Evolutionary conservation across 2,113 vertebrate genomes (phyloP).

Genomic region (Ardeotis arabs): DNA sequence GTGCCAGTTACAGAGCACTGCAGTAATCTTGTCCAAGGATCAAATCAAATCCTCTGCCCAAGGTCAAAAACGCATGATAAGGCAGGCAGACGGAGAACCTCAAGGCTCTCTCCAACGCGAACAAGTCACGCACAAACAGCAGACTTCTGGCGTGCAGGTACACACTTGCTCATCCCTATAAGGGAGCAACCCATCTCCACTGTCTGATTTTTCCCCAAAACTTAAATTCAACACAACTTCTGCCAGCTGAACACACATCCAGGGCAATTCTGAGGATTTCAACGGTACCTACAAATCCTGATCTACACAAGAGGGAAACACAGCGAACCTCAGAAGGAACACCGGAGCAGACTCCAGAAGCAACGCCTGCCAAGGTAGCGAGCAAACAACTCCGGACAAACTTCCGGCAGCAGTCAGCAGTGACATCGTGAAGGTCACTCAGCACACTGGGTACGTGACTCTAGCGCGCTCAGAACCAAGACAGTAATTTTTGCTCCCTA

Average conservation of each 20-base stretch:
- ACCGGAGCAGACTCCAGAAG: background rate
- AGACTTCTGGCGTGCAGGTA: background rate
- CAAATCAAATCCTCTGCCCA: background rate
- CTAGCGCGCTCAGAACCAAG: background rate
- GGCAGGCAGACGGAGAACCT: background rate
- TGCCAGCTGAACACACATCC: background rate
- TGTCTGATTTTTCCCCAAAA: background rate
- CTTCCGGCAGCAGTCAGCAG: background rate
- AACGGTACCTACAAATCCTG: background rate
- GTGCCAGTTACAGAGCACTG: background rate
- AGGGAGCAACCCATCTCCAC: background rate
- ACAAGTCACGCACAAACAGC: accelerated
- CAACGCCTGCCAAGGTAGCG: background rate
- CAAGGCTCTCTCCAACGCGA: background rate
- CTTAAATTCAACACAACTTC: background rate
- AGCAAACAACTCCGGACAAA: background rate
- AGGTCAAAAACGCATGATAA: background rate
- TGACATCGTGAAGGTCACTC: background rate
- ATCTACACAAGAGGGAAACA: background rate
- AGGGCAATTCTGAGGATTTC: background rate
- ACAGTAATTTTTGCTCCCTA: background rate
- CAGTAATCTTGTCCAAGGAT: background rate
- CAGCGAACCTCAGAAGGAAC: background rate
- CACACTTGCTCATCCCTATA: background rate
- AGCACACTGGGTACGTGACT: accelerated